phyloP scores from a whole-genome alignment of 1,140 invertebrate genomes.

The Brachystomella parvula region DNA sequence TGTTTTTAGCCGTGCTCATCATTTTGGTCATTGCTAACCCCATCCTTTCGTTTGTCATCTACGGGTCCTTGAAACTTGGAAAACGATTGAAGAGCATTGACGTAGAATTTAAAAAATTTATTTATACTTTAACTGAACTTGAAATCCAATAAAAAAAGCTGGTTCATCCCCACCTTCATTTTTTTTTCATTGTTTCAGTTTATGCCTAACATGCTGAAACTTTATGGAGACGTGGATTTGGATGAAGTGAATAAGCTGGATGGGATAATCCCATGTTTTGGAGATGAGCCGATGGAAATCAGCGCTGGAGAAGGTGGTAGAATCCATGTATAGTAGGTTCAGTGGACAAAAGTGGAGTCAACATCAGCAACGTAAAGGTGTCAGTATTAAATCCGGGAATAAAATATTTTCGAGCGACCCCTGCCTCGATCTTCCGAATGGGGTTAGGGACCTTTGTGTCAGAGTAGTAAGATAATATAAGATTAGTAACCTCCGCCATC shows the following conservation, averaged over 20 bases:
- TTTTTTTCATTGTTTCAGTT: slow-evolving; percentile 18
- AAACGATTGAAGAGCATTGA: slow-evolving; percentile 77
- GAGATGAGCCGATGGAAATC: slow-evolving; percentile 61
- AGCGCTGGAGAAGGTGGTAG: slow-evolving; percentile 39
- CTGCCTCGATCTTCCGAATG: slow-evolving; percentile 58
- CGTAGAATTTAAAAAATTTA: slow-evolving; percentile 42
- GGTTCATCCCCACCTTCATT: too few relatives aligned
- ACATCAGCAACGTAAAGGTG: slow-evolving; percentile 57
- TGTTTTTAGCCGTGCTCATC: slow-evolving; percentile 59
- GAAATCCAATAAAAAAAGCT: background rate
- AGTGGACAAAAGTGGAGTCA: slow-evolving; percentile 50
- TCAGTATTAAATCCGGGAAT: slow-evolving; percentile 55
- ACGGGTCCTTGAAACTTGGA: slow-evolving; percentile 61
- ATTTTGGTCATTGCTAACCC: slow-evolving; percentile 64
- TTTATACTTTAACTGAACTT: background rate
- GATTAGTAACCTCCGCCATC: slow-evolving; percentile 62
- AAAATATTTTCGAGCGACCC: slow-evolving; percentile 64
- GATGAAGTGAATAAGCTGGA: slow-evolving; percentile 51
- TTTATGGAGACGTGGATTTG: slow-evolving; percentile 69
- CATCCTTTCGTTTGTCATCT: slow-evolving; percentile 59
- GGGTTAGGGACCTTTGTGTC: slow-evolving; percentile 57
- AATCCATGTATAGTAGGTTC: slow-evolving; percentile 33
- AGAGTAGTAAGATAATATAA: slow-evolving; percentile 60
- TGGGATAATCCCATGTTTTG: slow-evolving; percentile 61
- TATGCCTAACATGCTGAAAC: slow-evolving; percentile 55